Evolutionary conservation across 1,140 invertebrate species (phyloP).

Genomic region (Aethina tumida): DNA sequence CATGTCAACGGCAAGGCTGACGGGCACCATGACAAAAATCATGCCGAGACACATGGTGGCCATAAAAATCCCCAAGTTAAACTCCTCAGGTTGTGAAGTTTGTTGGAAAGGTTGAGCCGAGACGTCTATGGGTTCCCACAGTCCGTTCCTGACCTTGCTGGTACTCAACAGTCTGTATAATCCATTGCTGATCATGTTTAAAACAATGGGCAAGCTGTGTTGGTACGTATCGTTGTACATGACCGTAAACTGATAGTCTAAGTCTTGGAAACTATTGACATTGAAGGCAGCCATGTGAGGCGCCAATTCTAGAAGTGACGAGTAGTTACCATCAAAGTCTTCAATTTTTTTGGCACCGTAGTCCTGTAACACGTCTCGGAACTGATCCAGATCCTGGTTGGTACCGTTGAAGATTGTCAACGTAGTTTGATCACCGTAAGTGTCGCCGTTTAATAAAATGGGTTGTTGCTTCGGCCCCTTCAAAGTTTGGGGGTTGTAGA

Average conservation of each 20-base stretch:
- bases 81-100: constrained; percentile 54
- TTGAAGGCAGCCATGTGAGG: constrained; percentile 57
- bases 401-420: constrained; percentile 41
- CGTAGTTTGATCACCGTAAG: constrained; percentile 40
- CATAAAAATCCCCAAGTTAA: constrained; percentile 60
- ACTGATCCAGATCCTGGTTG: constrained; percentile 32
- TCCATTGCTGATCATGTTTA: constrained; percentile 64
- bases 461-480: constrained; percentile 45
- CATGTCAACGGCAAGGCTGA: constrained; percentile 68
- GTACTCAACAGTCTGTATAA: constrained; percentile 41
- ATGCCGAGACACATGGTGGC: constrained; percentile 66
- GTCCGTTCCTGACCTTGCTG: constrained; percentile 19
- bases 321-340: constrained; percentile 53
- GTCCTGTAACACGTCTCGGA: constrained; percentile 28
- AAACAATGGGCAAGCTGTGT: constrained; percentile 65
- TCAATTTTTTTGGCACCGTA: constrained; percentile 41
- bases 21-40: constrained; percentile 65
- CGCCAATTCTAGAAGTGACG: constrained; percentile 46
- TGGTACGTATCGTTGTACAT: constrained; percentile 71
- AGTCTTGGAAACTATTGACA: constrained; percentile 43
- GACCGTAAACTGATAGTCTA: constrained; percentile 46
- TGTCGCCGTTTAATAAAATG: constrained; percentile 34
- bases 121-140: constrained; percentile 39
- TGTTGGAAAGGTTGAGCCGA: constrained; percentile 59
- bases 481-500: constrained; percentile 53